Base-by-base conservation (phyloP, 2,888 invertebrate genomes). In the Ichneumoninae sp. region DNA sequence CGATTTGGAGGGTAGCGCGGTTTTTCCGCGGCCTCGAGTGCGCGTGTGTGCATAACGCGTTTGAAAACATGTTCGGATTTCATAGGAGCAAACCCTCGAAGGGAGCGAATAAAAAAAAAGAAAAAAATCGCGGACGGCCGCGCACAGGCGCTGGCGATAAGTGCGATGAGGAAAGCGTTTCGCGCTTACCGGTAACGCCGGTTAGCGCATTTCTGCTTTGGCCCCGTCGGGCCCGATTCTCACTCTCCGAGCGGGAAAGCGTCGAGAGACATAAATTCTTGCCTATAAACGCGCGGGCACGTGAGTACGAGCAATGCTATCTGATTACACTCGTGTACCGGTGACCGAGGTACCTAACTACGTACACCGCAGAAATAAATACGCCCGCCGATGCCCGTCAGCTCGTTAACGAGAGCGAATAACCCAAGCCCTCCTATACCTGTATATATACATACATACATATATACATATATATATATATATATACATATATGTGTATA, bases 31-130 rank as follows among this genome's bases (percentile, higher is more conserved):
- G 36, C 13, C 19, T 5, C 30, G 33, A 36, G 19, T 10, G 13
- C 10, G 44, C 44, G 65, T 47, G 19, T 8, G 6, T 13, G 36
- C 68, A n/a, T 19, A 19, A 44, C 22, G 62, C 52, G 65, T 85
- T 85, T 83, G 80, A 90, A 89, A 91, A 90, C 90, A 90, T 90
- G 90, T 91, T 91, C 90, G 90, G 90, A 91, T 91, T 91, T 91
- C 90, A 87, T 82, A 80, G 87, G 88, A 87, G 1, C 10, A 7
- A 7, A 2, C 57, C 52, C 52, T 26, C 26, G 19, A 57, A 33
- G 8, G 33, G 47, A 47, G 60, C 30, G 19, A 33, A 0, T n/a
- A n/a, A 22, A 30, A 5, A 30, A 22, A 3, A 40, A 68, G 22
- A 8, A 70, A 30, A 16, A 52, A 57, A 22, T 13, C 57, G 33